phyloP scores from a whole-genome alignment of 2,113 vertebrate genomes.

The Labeo rohita region DNA sequence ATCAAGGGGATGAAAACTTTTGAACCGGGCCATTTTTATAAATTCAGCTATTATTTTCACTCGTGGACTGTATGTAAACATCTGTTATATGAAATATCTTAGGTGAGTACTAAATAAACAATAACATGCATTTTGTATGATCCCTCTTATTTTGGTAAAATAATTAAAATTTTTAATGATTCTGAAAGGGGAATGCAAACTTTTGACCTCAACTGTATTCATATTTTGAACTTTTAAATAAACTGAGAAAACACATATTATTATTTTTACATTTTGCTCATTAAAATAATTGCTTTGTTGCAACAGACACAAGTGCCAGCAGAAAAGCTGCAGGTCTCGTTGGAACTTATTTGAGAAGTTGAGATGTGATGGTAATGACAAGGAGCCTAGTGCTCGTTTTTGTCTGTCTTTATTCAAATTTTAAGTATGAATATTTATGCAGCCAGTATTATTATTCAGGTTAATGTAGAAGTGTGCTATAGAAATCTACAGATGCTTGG shows the following conservation, averaged over 20 bases:
- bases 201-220: too few relatives aligned
- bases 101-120: too few relatives aligned
- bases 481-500: background rate
- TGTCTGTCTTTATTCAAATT: background rate
- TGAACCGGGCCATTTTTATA: too few relatives aligned
- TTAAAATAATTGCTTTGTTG: background rate
- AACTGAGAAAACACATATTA: background rate
- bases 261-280: background rate
- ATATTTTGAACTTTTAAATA: background rate
- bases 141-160: too few relatives aligned
- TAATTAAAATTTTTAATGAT: too few relatives aligned
- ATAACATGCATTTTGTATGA: too few relatives aligned
- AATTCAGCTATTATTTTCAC: too few relatives aligned
- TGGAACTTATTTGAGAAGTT: slow-evolving; percentile 2
- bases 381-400: background rate
- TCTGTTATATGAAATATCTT: too few relatives aligned
- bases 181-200: too few relatives aligned
- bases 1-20: too few relatives aligned
- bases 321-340: slow-evolving; percentile 1
- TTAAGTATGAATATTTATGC: background rate
- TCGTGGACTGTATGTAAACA: too few relatives aligned
- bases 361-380: slow-evolving; percentile 2
- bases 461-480: background rate
- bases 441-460: background rate
- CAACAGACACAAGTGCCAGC: background rate